Evolutionary conservation across 2,113 vertebrate species (phyloP), one percentile per base, ranked within the genome.

Genomic region (Theropithecus gelada): DNA sequence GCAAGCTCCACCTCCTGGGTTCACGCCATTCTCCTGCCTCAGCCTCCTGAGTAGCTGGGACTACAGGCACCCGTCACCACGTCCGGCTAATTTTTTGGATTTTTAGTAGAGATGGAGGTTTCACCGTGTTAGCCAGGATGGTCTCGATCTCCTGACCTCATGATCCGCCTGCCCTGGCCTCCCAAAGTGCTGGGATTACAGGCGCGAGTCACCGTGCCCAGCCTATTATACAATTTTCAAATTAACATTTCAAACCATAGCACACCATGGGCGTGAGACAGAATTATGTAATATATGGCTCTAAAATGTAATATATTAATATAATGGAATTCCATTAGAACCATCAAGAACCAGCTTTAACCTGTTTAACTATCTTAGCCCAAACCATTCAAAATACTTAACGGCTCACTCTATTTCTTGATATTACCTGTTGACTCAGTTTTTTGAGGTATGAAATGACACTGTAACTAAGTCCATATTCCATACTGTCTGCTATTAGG

Each of bases 371-470:
- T 32, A 86, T 66, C 73, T 97, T 91, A 93, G 94, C 92, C 82
- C 96, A 86, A 68, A 70, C 9, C 48, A 93, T 35, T 85, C 48
- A 96, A 82, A 92, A 89, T 30, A 55, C 25, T 82, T 68, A 91
- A 48, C 20, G 95, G 27, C 79, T 96, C 85, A 45, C 38, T 98
- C 86, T 96, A 92, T 95, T 97, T 97, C 97, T 97, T 85, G 96
- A 97, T 93, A 96, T 98, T 99, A 99, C 99, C 99, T 99, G 99
- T 92, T 99, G 99, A 98, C 99, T 99, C 98, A 99, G 99, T 97
- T 99, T 99, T 98, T 99, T 99, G 98, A 99, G 99, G 99, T 99
- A 99, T 96, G 99, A 99, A 97, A 99, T 99, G 93, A 99, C 99
- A 94, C 99, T 99, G 99, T 99, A 99, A 98, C 99, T 99, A 98